Base-by-base conservation (phyloP, 2,888 invertebrate species). In the Mycalesis mineus region DNA sequence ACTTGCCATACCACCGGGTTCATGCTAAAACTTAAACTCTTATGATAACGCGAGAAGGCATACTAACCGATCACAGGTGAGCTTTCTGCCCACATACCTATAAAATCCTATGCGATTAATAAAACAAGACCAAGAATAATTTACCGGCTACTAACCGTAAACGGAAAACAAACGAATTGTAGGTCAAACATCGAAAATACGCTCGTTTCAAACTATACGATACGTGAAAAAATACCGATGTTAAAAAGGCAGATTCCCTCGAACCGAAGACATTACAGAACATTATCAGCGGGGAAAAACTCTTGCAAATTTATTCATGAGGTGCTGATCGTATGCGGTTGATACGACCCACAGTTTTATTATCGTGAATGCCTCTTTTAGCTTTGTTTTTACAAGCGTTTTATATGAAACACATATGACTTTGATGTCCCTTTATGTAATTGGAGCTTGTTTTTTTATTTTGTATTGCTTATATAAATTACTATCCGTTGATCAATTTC, bases 291-390 rank as follows among this genome's bases (percentile, higher is more conserved):
- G 65, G 64, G 33, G 22, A 22, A 61, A 63, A 65, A 68, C 64
- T 67, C 64, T 66, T 66, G 70, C 70, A 75, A 75, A 75, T 74
- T 74, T 75, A 75, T 75, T 74, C 76, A 75, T 75, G 75, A 74
- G 67, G 57, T 68, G 66, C 70, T 71, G 75, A 75, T 74, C 75
- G 73, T 60, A 63, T 66, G 66, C 45, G 60, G 60, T 65, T 22
- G 72, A 69, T 71, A 71, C 67, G 67, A 63, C 68, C 68, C 66
- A 64, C 45, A 68, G 68, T 73, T 74, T 75, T 75, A 75, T 73
- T 69, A 68, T 65, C 61, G 64, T 71, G 58, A 55, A 61, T 58
- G 55, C 55, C 55, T 55, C 41, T 56, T 56, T 56, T 44, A 49
- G 50, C 42, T 42, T 56, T 56, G 56, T 56, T 56, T 56, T 50